Evolutionary conservation across 1,140 invertebrate genomes (phyloP), one percentile per base, ranked within the genome.

Genomic region (Capitella teleta): DNA sequence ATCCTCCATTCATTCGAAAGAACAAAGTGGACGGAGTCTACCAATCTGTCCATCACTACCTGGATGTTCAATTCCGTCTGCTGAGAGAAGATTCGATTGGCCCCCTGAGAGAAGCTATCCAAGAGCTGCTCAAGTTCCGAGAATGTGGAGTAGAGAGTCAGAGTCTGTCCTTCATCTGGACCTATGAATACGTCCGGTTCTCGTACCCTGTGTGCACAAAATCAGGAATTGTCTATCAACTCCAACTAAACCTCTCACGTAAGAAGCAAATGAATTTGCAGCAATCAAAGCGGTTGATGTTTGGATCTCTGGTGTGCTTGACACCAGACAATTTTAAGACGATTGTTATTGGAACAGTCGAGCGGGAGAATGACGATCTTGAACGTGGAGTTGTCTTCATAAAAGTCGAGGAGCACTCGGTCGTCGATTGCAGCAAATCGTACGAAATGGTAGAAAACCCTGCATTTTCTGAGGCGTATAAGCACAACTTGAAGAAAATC

Each of bases 51-150:
- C 73, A 81, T 19, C 77, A 84, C 55, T 87, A 88, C 60, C 63
- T 88, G 5, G 81, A 85, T 57, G 74, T 80, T 1, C 85, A 87
- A 52, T 84, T 84, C 59, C 67, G 81, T n/a, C 64, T 86, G 6
- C 62, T 87, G 19, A 62, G 81, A 5, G 83, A 87, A 70, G 85
- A 87, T 54, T 64, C 66, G 37, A 43, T 67, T 12, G 23, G 32
- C 8, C 59, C 68, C 21, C 32, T 73, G 16, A 48, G 67, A 52
- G 47, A 58, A 5, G 67, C 70, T 23, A 55, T 73, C 36, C 34
- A 36, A 26, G 38, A 66, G 25, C 70, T 60, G 25, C 38, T 41
- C 6, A 37, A 61, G 8, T n/a, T 18, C 28, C 25, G 4, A 5
- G 45, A 43, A n/a, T 24, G 40, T 10, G 8, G n/a, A 28, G 23